A percentile compares a stretch with the other conserved stretches of the same genome.
Conservation (phyloP, 2,888 invertebrate genomes). For the Sphaeridia pumilis region DNA sequence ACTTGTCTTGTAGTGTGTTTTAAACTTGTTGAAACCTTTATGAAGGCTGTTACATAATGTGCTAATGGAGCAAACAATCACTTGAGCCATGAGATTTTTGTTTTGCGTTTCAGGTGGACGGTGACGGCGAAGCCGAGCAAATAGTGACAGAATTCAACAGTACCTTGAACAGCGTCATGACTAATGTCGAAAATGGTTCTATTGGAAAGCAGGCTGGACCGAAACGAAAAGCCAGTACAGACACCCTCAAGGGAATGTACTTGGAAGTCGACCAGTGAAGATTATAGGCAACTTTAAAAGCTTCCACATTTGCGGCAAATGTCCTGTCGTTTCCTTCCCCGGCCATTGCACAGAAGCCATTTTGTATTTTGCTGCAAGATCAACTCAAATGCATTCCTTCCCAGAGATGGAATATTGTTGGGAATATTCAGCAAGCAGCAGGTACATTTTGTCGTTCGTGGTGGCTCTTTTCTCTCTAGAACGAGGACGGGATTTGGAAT, state of each 20-base stretch:
- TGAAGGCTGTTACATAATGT: neutral
- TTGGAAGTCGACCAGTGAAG: constrained; percentile 42
- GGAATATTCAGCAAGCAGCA: too few species aligned
- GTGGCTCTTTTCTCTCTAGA: too few species aligned
- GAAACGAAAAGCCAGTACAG: constrained; percentile 36
- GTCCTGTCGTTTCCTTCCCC: too few species aligned
- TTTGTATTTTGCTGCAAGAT: too few species aligned
- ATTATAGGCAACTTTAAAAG: too few species aligned
- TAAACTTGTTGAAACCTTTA: neutral
- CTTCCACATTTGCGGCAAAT: too few species aligned
- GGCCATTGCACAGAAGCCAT: too few species aligned
- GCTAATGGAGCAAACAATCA: neutral
- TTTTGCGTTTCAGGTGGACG: constrained; percentile 23
- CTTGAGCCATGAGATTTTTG: too few species aligned
- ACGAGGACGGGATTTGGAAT: too few species aligned
- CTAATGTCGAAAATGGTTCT: constrained; percentile 13
- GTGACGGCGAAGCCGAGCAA: constrained; percentile 30
- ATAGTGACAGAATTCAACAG: constrained; percentile 31
- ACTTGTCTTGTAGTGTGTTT: neutral
- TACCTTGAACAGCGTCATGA: constrained; percentile 13
- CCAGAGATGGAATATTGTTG: too few species aligned
- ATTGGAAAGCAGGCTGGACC: neutral
- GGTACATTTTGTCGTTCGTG: too few species aligned
- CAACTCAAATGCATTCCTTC: too few species aligned
- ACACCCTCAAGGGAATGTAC: constrained; percentile 40